These are phyloP conservation scores for Anhinga rufa DNA, from an alignment of 2,113 vertebrate genomes.

Conservation along the genomic window DNA sequence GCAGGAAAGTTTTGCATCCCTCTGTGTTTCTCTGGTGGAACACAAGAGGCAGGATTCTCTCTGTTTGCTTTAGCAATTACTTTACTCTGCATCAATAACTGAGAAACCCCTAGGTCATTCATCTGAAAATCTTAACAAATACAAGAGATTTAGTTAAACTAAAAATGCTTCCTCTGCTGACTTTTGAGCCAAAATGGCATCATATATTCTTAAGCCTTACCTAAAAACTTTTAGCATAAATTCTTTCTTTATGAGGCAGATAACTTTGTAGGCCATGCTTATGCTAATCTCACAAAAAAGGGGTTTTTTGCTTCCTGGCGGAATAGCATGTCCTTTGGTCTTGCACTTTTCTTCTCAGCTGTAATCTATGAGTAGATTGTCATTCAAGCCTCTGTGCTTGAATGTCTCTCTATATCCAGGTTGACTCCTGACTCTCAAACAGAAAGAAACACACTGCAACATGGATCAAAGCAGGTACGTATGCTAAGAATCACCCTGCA, in stretches of 20 bases:
- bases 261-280: neutral
- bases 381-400: neutral
- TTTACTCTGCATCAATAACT: neutral
- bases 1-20: neutral
- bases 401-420: neutral
- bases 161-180: neutral
- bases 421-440: neutral
- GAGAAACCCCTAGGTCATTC: neutral
- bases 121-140: neutral
- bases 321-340: neutral
- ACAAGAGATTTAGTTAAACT: neutral
- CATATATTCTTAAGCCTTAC: neutral
- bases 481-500: slow-evolving; percentile 33
- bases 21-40: neutral
- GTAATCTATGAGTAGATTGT: neutral
- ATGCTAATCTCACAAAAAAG: neutral
- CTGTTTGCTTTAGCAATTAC: neutral
- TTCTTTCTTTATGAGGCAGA: neutral
- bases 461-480: slow-evolving; percentile 9
- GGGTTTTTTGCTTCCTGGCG: neutral
- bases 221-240: neutral
- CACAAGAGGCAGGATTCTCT: neutral
- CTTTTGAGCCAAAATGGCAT: neutral
- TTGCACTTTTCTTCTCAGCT: neutral
- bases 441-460: neutral